A percentile compares a stretch with the other conserved stretches of the same genome.
Evolutionary conservation across 2,797 vertebrate genomes (phyloP).

Genomic region (Podarcis siculus): DNA sequence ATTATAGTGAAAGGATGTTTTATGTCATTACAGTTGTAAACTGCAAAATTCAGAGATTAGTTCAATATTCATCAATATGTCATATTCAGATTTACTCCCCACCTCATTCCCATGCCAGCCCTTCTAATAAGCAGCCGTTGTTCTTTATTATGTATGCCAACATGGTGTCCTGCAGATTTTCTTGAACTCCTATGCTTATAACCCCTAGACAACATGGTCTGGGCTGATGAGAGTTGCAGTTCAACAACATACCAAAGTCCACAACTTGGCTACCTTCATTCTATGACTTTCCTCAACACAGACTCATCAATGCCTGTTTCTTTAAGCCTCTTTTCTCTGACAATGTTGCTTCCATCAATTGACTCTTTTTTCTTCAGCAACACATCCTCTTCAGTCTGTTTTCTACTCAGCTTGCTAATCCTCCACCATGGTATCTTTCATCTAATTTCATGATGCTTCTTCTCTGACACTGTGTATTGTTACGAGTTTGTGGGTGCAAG

Average conservation of each 20-base stretch:
- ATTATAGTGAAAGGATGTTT: too few relatives aligned
- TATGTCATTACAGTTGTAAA: neutral
- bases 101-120: neutral
- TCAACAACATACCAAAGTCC: too few relatives aligned
- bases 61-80: neutral
- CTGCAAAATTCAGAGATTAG: neutral
- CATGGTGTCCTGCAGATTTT: neutral
- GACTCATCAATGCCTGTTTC: neutral
- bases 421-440: neutral
- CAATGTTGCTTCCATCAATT: neutral
- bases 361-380: neutral
- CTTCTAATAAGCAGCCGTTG: neutral
- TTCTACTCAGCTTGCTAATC: neutral
- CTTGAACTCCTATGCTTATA: neutral
- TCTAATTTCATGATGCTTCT: neutral
- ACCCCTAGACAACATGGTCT: too few relatives aligned
- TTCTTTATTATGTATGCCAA: neutral
- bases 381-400: neutral
- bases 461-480: neutral
- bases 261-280: too few relatives aligned
- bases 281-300: neutral
- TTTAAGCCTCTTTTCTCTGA: too few relatives aligned
- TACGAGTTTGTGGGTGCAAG: too few relatives aligned
- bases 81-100: neutral
- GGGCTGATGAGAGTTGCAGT: too few relatives aligned